A percentile compares a stretch with the other conserved stretches of the same genome.
phyloP scores from a whole-genome alignment of 64 coral and sea anemone species.

The Orbicella faveolata region DNA sequence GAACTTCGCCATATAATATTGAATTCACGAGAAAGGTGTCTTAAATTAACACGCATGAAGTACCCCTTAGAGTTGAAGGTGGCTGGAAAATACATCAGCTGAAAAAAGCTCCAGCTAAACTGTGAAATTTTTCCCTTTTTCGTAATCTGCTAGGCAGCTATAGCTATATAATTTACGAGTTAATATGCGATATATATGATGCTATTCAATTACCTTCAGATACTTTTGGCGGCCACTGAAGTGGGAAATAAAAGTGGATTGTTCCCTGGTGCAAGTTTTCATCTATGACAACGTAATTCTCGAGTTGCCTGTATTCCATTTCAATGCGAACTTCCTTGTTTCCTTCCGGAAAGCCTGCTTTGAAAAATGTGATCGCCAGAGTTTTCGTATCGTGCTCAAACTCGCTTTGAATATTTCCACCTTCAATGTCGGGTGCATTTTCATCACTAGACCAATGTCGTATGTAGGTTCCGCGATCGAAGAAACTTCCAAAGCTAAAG shows the following conservation, averaged over 20 bases:
- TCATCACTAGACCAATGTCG: constrained; percentile 53
- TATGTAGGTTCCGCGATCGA: constrained; percentile 57
- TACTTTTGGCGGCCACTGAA: constrained; percentile 69
- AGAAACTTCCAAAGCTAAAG: constrained; percentile 76
- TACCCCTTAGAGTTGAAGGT: too few relatives aligned
- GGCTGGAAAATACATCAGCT: too few relatives aligned
- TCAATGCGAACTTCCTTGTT: constrained; percentile 58
- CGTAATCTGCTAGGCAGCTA: not conserved
- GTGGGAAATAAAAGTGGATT: constrained; percentile 52
- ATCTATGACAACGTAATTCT: constrained; percentile 67
- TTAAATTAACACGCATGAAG: too few relatives aligned
- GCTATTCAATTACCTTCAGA: constrained; percentile 53
- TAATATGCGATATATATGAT: not conserved
- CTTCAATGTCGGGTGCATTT: not conserved
- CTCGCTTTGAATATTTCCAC: constrained; percentile 32
- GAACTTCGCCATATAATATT: too few relatives aligned
- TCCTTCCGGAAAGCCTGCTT: not conserved
- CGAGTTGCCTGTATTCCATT: constrained; percentile 83
- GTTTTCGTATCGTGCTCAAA: constrained; percentile 60
- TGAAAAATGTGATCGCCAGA: constrained; percentile 27
- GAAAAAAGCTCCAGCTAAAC: too few relatives aligned
- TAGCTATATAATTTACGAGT: not conserved
- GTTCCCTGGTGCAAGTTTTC: constrained; percentile 10
- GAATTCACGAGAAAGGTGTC: too few relatives aligned
- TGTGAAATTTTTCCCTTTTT: too few relatives aligned